A percentile compares a stretch with the other conserved stretches of the same genome.
Evolutionary conservation across 2,113 vertebrate genomes (phyloP).

Genomic region (Dasyprocta punctata): DNA sequence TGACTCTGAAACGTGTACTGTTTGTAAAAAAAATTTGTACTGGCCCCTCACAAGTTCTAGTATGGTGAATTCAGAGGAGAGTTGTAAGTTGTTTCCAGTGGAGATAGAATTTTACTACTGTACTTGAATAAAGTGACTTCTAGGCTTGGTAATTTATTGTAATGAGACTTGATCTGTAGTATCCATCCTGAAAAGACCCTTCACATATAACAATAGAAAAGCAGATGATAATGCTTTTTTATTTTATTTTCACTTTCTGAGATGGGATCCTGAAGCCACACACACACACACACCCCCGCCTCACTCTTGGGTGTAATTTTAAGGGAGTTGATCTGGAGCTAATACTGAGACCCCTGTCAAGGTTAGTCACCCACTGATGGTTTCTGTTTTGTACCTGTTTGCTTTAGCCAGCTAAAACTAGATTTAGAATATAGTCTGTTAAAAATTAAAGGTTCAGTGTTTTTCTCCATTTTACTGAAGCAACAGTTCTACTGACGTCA

Average conservation of each 20-base stretch:
- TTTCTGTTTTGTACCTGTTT: background rate
- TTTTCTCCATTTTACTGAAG: conserved; percentile 43
- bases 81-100: background rate
- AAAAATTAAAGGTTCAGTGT: background rate
- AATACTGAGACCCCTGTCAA: background rate
- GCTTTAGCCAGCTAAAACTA: conserved; percentile 39
- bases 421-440: background rate
- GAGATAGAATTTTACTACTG: background rate
- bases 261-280: background rate
- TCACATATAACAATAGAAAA: background rate
- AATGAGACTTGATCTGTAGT: background rate
- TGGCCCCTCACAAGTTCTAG: background rate
- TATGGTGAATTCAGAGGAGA: background rate
- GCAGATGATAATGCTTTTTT: background rate
- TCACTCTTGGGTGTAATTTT: background rate
- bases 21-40: background rate
- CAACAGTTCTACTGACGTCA: background rate
- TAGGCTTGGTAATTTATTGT: conserved; percentile 26
- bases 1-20: background rate
- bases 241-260: background rate
- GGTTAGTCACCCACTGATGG: background rate
- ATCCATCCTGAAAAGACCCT: background rate
- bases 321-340: background rate
- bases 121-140: background rate
- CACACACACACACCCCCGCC: no score